Evolutionary conservation across 2,888 invertebrate genomes (phyloP), one percentile per base, ranked within the genome.

Genomic region (Drosophila vallismaia): DNA sequence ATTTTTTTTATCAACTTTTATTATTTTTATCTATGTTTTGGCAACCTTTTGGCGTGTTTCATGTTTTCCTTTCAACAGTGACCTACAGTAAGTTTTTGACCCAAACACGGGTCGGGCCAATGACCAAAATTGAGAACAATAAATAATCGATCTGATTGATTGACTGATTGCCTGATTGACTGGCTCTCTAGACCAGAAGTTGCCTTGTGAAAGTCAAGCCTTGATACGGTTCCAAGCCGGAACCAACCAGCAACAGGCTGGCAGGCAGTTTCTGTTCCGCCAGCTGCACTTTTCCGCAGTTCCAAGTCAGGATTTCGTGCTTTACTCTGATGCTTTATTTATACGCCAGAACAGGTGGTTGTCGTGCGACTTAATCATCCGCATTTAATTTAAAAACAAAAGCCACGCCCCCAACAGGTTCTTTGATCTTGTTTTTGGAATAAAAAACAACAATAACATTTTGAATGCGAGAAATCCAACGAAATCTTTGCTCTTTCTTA

Each of bases 31-130:
- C 19, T 19, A 19, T 19, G 19, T 19, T 19, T 19, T 19, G 19
- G 19, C 19, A 19, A 58, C 58, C 62, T 62, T 14, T 19, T 19
- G 14, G 40, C 14, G 40, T 14, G 10, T 49, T 6, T 46, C 24
- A 19, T 51, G 31, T 44, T 42, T 38, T 24, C 19, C 19, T 9
- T 19, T 9, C 63, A 53, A 49, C 64, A 63, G 60, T 79, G 86
- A 85, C 79, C 85, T 76, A 85, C 71, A 85, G 19, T 82, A 67
- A 31, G 29, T 56, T 55, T 38, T 46, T 45, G 55, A 28, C 33
- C 24, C 26, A 42, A 14, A n/a, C 14, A 3, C 28, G 54, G 68
- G 72, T 50, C 63, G 54, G 68, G 72, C 53, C 63, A 70, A 62
- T 71, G 64, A 63, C 64, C 72, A 69, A 28, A 28, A 19, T 19